Evolutionary conservation across 2,888 invertebrate species (phyloP).

Genomic region (Apantesis nais): DNA sequence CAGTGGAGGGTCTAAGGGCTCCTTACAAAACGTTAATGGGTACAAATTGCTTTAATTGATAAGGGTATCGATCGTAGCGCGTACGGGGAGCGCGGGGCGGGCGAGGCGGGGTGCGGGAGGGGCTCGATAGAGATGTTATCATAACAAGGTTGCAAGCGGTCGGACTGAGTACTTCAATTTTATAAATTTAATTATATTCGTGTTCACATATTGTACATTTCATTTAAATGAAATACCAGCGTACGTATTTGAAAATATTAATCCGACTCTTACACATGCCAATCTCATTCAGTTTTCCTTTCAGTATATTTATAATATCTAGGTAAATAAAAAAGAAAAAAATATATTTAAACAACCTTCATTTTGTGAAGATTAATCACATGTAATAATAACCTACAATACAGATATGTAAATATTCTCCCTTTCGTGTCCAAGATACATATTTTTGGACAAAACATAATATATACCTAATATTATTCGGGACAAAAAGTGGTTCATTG

Average conservation of each 20-base stretch:
- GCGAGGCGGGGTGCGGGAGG: not conserved
- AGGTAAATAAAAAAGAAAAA: not conserved
- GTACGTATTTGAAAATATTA: no score
- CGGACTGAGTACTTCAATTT: not conserved
- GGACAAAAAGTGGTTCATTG: constrained; percentile 44
- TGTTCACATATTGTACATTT: not conserved
- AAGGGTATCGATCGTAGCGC: constrained; percentile 12
- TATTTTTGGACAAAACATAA: constrained; percentile 42
- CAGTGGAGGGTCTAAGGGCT: constrained; percentile 2
- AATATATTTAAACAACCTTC: not conserved
- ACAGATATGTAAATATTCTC: not conserved
- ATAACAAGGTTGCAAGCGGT: not conserved
- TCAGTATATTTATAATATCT: not conserved
- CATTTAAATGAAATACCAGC: not conserved
- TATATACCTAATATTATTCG: constrained; percentile 39
- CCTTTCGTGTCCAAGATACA: constrained; percentile 29
- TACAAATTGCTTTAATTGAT: constrained; percentile 10
- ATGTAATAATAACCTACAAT: not conserved
- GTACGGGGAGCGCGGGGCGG: not conserved
- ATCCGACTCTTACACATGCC: not conserved
- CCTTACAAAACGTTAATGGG: constrained; percentile 7
- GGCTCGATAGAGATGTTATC: constrained; percentile 2
- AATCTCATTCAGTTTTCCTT: not conserved
- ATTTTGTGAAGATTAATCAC: not conserved
- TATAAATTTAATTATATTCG: not conserved